Evolutionary conservation across 2,797 vertebrate species (phyloP), one percentile per base, ranked within the genome.

Genomic region (Crocidura indochinensis): DNA sequence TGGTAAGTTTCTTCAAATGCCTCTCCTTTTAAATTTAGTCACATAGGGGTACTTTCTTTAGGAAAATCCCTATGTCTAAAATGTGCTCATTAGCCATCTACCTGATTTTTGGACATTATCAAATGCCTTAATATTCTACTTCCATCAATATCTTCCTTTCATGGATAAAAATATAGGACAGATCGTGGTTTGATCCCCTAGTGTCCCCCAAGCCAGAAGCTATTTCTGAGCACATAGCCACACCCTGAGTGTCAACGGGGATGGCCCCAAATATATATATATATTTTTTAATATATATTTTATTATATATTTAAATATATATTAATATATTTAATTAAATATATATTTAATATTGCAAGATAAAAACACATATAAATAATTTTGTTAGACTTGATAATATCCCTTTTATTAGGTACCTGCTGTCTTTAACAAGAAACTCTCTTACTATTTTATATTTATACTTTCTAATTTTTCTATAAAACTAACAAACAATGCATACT

Each of bases 1-100:
- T 82, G 49, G 53, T 24, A 17, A 14, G 1, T 79, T 85, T 79
- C 64, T 84, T 84, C 46, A 51, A 72, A 64, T 67, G n/a, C 74
- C 10, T 87, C 31, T 56, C 27, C 6, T 2, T 44, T 51, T 26
- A 14, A 49, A 53, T 60, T 91, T 31, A 71, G 6, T 5, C 27
- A 27, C 0, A 26, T 56, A 56, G 53, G 44, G 24, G 24, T 65
- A 4, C 17, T 87, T 53, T 56, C 44, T 60, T 72, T 44, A 20
- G 20, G 6, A 69, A 31, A 68, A 69, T n/a, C 19, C 47, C 29
- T 78, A 71, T 5, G 26, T 69, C 11, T 68, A 72, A 74, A 6
- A 22, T 88, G 2, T 53, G n/a, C 5, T 67, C 19, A 17, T 46
- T 22, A 69, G 71, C 10, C 2, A 17, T 81, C 22, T 4, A 49